Conservation (phyloP, 2,113 vertebrate genomes). For the Panthera tigris region DNA sequence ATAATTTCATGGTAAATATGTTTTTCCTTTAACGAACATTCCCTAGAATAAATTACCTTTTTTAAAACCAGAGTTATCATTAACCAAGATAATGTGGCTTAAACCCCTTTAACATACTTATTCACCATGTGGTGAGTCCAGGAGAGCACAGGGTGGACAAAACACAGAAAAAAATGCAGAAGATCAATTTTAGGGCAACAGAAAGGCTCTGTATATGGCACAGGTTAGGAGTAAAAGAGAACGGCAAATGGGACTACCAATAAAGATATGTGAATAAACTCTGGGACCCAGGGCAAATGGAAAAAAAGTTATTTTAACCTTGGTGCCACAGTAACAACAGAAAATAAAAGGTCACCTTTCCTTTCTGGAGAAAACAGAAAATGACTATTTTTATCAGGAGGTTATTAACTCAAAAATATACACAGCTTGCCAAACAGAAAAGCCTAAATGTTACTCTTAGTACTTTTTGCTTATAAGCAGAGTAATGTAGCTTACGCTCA, state of each 20-base stretch:
- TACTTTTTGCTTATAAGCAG: background rate
- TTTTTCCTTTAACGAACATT: conserved; percentile 23
- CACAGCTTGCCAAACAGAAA: background rate
- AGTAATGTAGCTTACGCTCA: background rate
- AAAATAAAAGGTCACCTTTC: conserved; percentile 12
- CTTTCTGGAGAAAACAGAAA: background rate
- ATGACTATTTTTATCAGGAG: background rate
- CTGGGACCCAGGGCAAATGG: background rate
- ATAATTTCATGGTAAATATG: background rate
- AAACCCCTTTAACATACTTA: background rate
- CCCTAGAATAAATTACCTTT: conserved; percentile 22
- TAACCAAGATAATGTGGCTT: background rate
- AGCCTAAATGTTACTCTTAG: background rate
- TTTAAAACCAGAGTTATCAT: conserved; percentile 25
- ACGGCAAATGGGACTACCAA: background rate
- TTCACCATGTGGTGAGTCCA: background rate
- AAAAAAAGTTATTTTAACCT: background rate
- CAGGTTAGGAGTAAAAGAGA: background rate
- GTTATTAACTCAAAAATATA: background rate
- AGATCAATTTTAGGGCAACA: background rate
- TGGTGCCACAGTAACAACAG: background rate
- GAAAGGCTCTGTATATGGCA: background rate
- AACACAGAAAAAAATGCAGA: background rate
- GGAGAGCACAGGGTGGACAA: background rate
- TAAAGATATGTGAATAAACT: background rate